Base-by-base conservation (phyloP, 2,888 invertebrate genomes). In the Epirrhoe tristata region DNA sequence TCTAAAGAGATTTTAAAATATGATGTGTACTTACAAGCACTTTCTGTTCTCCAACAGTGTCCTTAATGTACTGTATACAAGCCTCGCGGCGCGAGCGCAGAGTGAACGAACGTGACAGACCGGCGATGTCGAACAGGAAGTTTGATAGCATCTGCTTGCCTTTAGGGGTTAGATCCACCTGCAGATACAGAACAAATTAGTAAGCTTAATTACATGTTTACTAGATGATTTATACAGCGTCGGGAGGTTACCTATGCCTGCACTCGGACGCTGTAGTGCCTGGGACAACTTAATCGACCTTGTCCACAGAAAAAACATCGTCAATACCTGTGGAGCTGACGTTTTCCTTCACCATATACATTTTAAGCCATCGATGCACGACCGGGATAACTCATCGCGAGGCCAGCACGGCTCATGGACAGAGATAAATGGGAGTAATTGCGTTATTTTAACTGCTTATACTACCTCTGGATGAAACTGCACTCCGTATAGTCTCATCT, bases 401-500 rank as follows among this genome's bases (percentile, higher is more conserved):
- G n/a, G 24, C 24, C 24, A 24, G 3, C 24, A 24, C 24, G 24
- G 24, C 24, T 24, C 24, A 24, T 24, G 24, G 24, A n/a, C n/a
- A 24, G 24, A 24, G 24, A 3, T 24, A 24, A 24, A 24, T 39
- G n/a, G 5, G 8, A 14, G n/a, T 0, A 24, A 59, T 8, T 43
- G 24, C 24, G 24, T 24, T 24, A 2, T 24, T 24, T 2, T 24
- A 24, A 3, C 24, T 24, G 3, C 24, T 24, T 24, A 24, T 24
- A 24, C 1, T 50, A 96, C 98, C 94, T 99, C 99, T 0, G 99
- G 99, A 90, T 99, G 99, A 91, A 99, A 99, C 94, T 99, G 99
- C 70, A 99, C 97, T 34, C 99, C 99, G 84, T 98, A 99, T 66
- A 99, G 95, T 62, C 97, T 95, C 87, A 96, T 94, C 84, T 97